Conservation (phyloP, 2,113 vertebrate genomes). For the Rallus limicola region DNA sequence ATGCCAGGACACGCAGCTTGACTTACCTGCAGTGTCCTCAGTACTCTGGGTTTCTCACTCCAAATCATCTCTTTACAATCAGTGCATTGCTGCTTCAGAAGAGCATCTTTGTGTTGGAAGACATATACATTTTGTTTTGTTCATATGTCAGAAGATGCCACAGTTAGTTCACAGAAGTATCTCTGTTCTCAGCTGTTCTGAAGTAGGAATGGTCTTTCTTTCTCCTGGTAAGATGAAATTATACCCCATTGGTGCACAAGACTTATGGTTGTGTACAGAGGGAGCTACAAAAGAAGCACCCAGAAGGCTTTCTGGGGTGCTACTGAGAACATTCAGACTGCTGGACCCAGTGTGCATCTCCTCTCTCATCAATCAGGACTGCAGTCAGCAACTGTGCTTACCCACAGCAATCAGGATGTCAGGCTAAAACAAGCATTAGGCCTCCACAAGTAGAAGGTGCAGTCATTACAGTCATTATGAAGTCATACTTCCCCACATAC, state of each 20-base stretch:
- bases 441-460: background rate
- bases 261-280: background rate
- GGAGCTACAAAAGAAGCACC: background rate
- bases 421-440: background rate
- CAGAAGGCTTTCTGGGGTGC: background rate
- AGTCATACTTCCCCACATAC: background rate
- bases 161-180: background rate
- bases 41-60: background rate
- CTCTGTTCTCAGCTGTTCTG: background rate
- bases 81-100: background rate
- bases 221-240: background rate
- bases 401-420: background rate
- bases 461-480: background rate
- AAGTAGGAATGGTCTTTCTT: background rate
- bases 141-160: rapidly evolving
- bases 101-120: background rate
- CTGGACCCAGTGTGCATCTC: background rate
- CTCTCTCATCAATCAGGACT: background rate
- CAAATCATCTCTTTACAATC: background rate
- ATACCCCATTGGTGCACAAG: rapidly evolving
- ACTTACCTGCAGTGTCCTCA: background rate
- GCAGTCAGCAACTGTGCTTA: background rate
- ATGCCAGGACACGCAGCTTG: background rate
- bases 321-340: background rate
- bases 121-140: background rate